Conservation (phyloP, 1,140 invertebrate species). For the Drosophila seguyi region DNA sequence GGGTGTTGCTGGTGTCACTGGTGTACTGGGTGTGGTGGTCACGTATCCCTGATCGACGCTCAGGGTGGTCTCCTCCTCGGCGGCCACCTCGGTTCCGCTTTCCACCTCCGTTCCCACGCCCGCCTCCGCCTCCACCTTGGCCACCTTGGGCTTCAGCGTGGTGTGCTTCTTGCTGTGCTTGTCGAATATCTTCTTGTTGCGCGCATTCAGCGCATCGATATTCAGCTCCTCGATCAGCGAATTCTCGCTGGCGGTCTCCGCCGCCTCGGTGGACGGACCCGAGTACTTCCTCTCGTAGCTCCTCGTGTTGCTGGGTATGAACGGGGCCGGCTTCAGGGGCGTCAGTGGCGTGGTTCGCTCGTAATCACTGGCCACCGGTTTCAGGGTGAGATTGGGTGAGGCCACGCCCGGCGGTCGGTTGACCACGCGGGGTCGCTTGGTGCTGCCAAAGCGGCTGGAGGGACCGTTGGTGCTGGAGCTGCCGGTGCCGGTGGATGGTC, state of each 20-base stretch:
- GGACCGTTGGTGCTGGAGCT: slow-evolving; percentile 2
- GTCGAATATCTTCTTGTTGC: slow-evolving; percentile 86
- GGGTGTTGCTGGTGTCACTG: slow-evolving; percentile 59
- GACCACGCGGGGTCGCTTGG: slow-evolving; percentile 70
- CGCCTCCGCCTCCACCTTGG: slow-evolving; percentile 5
- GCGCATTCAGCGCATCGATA: slow-evolving; percentile 85
- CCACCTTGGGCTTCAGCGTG: slow-evolving; percentile 74
- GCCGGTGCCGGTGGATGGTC: slow-evolving; percentile 14
- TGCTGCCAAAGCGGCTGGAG: slow-evolving; percentile 60
- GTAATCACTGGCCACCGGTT: slow-evolving; percentile 69
- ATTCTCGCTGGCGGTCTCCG: slow-evolving; percentile 63
- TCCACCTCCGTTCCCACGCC: slow-evolving; percentile 38
- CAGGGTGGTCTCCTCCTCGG: slow-evolving; percentile 27
- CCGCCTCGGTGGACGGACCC: slow-evolving; percentile 69
- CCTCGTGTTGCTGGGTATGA: slow-evolving; percentile 76
- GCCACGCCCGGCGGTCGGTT: slow-evolving; percentile 73
- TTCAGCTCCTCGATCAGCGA: slow-evolving; percentile 84
- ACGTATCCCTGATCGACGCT: slow-evolving; percentile 57
- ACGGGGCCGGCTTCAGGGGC: slow-evolving; percentile 73
- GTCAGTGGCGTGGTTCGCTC: slow-evolving; percentile 73
- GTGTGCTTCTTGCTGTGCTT: slow-evolving; percentile 85
- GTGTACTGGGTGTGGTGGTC: slow-evolving; percentile 77
- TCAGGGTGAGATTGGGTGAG: slow-evolving; percentile 65
- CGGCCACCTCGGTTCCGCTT: slow-evolving; percentile 40
- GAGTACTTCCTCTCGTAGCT: slow-evolving; percentile 81